Base-by-base conservation (phyloP, 2,888 invertebrate genomes). In the Tupiocoris notatus region DNA sequence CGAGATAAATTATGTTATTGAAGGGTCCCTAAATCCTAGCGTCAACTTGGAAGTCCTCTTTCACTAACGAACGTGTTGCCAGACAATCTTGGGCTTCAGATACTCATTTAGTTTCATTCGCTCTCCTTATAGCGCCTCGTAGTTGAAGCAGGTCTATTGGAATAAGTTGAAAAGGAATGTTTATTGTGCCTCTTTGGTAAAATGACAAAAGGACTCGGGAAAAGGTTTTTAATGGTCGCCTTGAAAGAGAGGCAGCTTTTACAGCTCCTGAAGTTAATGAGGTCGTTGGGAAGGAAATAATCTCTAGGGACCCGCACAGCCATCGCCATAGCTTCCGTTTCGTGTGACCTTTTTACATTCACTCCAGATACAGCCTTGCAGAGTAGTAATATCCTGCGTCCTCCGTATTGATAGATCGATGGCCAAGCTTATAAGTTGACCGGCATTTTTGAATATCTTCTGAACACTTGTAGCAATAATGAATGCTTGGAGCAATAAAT, bases 281-380 rank as follows among this genome's bases (percentile, higher is more conserved):
- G 56, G 67, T 67, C 67, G 39, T 54, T n/a, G 57, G 21, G 57
- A 65, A 39, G 25, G 18, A 65, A 65, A 65, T 65, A 65, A 65
- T 65, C 65, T 25, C 39, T 16, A 1, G 65, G 12, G 39, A 39
- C 6, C 39, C 39, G 12, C 39, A 12, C 6, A 39, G 39, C 12
- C 39, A 39, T 7, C 39, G 39, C 39, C 39, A 39, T 39, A 12
- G 39, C 39, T 39, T 39, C 39, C 3, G 39, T 12, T 39, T 12
- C 12, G 39, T 39, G 12, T 39, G 39, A 39, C 39, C 39, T 39
- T 39, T 39, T 39, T 12, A 12, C 39, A 39, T 39, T 39, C 39
- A 39, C 12, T 39, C 39, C 39, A 39, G 39, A 12, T 12, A 39
- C 12, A 12, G 39, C 39, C 3, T n/a, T n/a, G n/a, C n/a, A n/a